phyloP scores from a whole-genome alignment of 2,113 vertebrate species.

The Promerops cafer region DNA sequence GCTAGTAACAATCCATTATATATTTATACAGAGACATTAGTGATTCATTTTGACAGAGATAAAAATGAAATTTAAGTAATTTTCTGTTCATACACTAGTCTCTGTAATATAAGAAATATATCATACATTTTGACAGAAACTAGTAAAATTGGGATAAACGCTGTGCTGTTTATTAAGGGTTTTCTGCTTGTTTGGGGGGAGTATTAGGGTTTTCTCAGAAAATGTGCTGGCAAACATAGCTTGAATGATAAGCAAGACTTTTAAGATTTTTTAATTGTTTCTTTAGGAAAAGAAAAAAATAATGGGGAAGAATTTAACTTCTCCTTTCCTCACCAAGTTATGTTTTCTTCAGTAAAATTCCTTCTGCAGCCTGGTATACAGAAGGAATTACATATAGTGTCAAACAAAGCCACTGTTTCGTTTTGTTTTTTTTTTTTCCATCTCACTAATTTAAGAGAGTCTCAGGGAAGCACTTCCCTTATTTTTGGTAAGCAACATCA shows the following conservation, averaged over 20 bases:
- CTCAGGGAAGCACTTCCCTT: background rate
- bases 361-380: background rate
- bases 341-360: background rate
- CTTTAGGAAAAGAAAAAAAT: background rate
- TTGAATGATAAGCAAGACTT: background rate
- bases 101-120: background rate
- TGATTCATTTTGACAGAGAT: background rate
- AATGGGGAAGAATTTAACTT: background rate
- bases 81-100: background rate
- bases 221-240: background rate
- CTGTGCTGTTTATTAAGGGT: rapidly evolving
- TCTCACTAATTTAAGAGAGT: background rate
- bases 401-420: background rate
- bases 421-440: no score
- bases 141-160: background rate
- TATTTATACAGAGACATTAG: background rate
- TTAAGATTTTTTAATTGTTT: background rate
- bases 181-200: background rate
- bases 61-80: background rate
- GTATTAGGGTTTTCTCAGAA: background rate
- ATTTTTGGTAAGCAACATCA: background rate
- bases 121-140: background rate
- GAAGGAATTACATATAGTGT: background rate
- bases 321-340: background rate
- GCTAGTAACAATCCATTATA: background rate